These are phyloP conservation scores for Tenrec ecaudatus DNA, from an alignment of 2,113 vertebrate species.

Conservation along the genomic window DNA sequence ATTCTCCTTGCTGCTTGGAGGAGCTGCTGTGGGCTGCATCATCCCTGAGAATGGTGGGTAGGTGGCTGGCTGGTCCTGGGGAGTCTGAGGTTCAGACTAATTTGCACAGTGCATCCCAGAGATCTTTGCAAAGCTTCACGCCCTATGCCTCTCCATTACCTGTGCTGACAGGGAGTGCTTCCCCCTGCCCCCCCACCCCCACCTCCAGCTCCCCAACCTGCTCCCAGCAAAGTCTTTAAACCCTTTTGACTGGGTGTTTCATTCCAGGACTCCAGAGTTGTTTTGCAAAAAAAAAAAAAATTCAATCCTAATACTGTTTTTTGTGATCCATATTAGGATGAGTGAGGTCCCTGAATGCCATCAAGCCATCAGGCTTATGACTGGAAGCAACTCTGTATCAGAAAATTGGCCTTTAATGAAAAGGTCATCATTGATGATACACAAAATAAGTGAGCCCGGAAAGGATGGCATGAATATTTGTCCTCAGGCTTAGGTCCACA, in stretches of 20 bases:
- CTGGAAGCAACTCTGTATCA: conserved; percentile 69
- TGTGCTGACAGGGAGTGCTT: no score
- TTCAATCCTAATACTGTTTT: conserved; percentile 74
- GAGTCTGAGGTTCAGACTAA: conserved; percentile 17
- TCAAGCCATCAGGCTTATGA: conserved; percentile 41
- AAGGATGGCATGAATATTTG: conserved; percentile 61
- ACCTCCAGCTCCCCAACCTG: no score
- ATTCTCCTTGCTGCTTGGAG: not conserved
- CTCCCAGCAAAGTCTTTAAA: conserved; percentile 13
- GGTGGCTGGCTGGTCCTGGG: conserved; percentile 21
- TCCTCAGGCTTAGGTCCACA: conserved; percentile 47
- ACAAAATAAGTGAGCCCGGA: conserved; percentile 59
- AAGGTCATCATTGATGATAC: conserved; percentile 77
- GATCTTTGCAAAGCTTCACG: not conserved
- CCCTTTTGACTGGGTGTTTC: conserved; percentile 51
- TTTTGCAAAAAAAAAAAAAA: conserved; percentile 71
- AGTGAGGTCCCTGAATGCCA: conserved; percentile 53
- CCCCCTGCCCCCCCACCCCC: no score
- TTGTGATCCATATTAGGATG: conserved; percentile 70
- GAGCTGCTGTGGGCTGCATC: not conserved
- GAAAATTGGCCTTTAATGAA: conserved; percentile 74
- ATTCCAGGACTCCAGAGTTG: conserved; percentile 44
- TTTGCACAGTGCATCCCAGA: not conserved
- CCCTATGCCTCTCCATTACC: no score
- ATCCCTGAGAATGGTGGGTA: not conserved